phyloP scores from a whole-genome alignment of 2,888 invertebrate genomes.

The Rotaria sp. region DNA sequence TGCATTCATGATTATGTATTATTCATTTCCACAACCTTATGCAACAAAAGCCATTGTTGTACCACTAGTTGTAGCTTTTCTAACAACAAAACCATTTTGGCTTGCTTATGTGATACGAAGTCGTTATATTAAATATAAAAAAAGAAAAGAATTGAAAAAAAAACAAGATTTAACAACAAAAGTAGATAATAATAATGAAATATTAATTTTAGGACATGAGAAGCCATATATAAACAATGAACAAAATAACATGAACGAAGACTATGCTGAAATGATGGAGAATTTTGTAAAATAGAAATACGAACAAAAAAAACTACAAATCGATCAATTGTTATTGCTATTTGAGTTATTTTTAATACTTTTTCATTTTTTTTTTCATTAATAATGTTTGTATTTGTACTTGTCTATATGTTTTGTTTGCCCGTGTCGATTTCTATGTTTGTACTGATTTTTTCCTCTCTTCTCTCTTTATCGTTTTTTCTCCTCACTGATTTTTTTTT shows the following conservation, averaged over 20 bases:
- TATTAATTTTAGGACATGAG: not conserved
- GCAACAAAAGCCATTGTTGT: conserved; percentile 3
- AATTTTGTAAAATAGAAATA: not conserved
- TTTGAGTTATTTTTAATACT: not conserved
- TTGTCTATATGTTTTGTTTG: not conserved
- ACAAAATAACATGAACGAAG: not conserved
- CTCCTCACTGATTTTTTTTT: not conserved
- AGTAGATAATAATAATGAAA: not conserved
- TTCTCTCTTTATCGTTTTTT: not conserved
- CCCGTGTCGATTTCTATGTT: not conserved
- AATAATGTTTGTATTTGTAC: not conserved
- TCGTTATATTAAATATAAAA: not conserved
- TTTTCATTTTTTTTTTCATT: not conserved
- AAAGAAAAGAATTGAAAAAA: not conserved
- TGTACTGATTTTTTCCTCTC: not conserved
- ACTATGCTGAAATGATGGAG: not conserved
- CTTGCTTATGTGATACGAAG: not conserved
- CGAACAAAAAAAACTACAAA: not conserved
- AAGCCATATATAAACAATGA: not conserved
- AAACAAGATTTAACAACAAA: not conserved
- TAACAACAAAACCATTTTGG: conserved; percentile 21
- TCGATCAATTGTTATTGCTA: not conserved
- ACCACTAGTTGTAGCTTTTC: not conserved
- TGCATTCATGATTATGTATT: conserved; percentile 36
- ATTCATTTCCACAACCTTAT: conserved; percentile 12